Conservation (phyloP, 2,797 vertebrate genomes). For the Ciconia nigra region DNA sequence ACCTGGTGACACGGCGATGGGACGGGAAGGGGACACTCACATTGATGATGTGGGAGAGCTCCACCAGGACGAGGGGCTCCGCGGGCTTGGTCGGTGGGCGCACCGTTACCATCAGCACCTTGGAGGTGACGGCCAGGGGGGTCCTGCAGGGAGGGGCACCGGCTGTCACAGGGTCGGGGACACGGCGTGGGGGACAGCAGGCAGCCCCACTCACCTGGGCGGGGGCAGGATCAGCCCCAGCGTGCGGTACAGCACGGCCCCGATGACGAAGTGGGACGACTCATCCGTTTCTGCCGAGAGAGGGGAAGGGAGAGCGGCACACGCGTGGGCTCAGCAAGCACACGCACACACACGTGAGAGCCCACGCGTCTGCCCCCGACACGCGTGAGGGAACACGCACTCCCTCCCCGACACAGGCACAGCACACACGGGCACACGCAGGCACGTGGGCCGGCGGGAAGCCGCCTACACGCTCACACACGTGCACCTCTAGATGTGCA, state of each 20-base stretch:
- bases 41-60: slow-evolving; percentile 88
- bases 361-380: background rate
- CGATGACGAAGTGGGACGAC: slow-evolving; percentile 92
- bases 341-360: background rate
- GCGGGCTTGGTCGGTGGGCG: slow-evolving; percentile 89
- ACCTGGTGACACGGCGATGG: accelerated
- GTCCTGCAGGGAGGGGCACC: slow-evolving; percentile 68
- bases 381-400: accelerated
- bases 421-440: accelerated
- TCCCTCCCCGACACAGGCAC: background rate
- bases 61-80: slow-evolving; percentile 91
- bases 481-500: background rate
- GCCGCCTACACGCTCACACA: accelerated
- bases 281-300: slow-evolving; percentile 84
- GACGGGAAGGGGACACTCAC: slow-evolving; percentile 70
- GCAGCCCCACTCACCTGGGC: slow-evolving; percentile 81
- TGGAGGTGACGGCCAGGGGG: slow-evolving; percentile 89
- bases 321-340: background rate
- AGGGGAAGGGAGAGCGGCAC: background rate
- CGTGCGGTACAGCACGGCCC: slow-evolving; percentile 93
- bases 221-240: slow-evolving; percentile 90
- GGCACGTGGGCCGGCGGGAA: background rate
- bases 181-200: background rate
- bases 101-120: slow-evolving; percentile 92
- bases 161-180: background rate